phyloP scores from a whole-genome alignment of 2,888 invertebrate species.

The Melangyna quadrimaculata region DNA sequence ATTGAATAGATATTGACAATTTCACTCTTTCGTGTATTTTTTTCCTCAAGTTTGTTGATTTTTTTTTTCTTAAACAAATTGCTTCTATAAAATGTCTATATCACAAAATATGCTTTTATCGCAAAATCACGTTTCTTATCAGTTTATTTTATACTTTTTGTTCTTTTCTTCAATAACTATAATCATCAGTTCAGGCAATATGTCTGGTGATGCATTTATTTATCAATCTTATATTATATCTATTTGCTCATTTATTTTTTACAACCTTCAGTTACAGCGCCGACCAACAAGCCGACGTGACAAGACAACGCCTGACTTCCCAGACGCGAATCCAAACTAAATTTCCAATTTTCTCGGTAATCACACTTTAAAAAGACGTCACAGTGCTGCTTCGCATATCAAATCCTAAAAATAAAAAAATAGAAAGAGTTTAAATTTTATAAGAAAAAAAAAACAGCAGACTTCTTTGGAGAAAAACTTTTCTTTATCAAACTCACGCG shows the following conservation, averaged over 20 bases:
- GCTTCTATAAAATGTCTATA: neutral
- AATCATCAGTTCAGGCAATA: neutral
- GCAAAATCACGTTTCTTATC: constrained; percentile 25
- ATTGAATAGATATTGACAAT: too few relatives aligned
- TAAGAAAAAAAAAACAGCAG: neutral
- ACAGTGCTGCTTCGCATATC: constrained; percentile 11
- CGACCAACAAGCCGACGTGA: neutral
- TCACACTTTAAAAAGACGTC: constrained; percentile 40
- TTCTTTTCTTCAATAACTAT: neutral
- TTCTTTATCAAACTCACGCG: constrained; percentile 18
- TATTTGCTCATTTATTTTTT: neutral
- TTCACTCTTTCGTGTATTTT: too few relatives aligned
- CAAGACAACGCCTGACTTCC: neutral
- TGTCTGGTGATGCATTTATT: constrained; percentile 14
- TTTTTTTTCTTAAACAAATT: neutral
- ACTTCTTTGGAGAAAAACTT: neutral
- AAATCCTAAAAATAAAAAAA: constrained; percentile 2
- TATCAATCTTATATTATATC: constrained; percentile 16
- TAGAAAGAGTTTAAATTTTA: neutral
- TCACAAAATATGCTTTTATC: constrained; percentile 1
- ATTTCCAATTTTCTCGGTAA: constrained; percentile 46
- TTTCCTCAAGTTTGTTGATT: too few relatives aligned
- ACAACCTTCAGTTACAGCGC: neutral
- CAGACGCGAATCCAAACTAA: constrained; percentile 10
- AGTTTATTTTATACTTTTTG: neutral